phyloP scores from a whole-genome alignment of 2,888 invertebrate genomes.

The Nomada ruficornis region DNA sequence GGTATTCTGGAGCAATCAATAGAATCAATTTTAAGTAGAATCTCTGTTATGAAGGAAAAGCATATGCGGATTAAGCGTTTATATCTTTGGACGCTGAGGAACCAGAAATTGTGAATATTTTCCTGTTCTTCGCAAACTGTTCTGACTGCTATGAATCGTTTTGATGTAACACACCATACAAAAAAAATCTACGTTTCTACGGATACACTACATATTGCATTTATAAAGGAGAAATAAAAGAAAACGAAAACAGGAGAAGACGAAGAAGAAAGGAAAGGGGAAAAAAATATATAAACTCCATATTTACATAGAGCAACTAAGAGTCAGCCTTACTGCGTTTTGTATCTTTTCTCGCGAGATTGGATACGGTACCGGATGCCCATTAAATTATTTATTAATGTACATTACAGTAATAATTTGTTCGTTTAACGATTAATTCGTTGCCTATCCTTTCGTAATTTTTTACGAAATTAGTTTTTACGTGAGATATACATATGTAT shows the following conservation, averaged over 20 bases:
- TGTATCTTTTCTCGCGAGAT: constrained; percentile 2
- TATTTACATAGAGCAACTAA: constrained; percentile 13
- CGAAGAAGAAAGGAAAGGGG: background rate
- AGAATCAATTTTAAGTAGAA: constrained; percentile 53
- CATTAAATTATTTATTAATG: constrained; percentile 32
- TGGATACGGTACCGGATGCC: constrained; percentile 9
- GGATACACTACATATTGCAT: constrained; percentile 69
- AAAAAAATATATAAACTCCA: constrained; percentile 12
- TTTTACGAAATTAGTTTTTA: background rate
- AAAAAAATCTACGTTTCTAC: constrained; percentile 52
- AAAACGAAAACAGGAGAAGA: background rate
- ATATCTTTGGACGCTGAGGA: constrained; percentile 14
- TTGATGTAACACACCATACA: constrained; percentile 17
- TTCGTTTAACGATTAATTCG: constrained; percentile 7
- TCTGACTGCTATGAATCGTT: constrained; percentile 39
- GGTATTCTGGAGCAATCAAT: constrained; percentile 39
- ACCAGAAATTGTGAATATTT: constrained; percentile 52
- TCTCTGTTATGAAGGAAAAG: constrained; percentile 33
- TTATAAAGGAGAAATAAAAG: constrained; percentile 56
- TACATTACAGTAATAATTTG: constrained; percentile 14
- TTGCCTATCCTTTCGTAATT: constrained; percentile 2
- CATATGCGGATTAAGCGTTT: constrained; percentile 12
- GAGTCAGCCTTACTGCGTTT: background rate
- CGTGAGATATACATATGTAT: background rate
- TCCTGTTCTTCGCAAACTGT: constrained; percentile 47